Evolutionary conservation across 1,140 invertebrate genomes (phyloP).

Genomic region (Hylaeus anthracinus): DNA sequence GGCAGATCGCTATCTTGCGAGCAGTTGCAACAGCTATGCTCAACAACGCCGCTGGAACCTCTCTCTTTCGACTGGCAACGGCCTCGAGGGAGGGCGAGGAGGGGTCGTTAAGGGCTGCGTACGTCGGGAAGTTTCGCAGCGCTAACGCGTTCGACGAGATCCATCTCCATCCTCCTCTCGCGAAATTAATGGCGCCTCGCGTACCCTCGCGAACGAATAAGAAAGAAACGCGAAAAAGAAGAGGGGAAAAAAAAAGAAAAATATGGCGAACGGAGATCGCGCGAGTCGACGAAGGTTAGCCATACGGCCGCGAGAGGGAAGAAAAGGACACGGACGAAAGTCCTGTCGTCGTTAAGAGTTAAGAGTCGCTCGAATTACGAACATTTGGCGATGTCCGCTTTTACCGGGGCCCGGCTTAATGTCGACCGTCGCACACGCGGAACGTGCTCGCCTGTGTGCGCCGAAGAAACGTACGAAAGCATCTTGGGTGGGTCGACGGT

Average conservation of each 20-base stretch:
- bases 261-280: not conserved
- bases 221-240: not conserved
- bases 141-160: slow-evolving; percentile 27
- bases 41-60: slow-evolving; percentile 29
- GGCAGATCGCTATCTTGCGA: slow-evolving; percentile 52
- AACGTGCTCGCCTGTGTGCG: not conserved
- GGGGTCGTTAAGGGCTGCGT: slow-evolving; percentile 22
- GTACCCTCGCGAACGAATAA: not conserved
- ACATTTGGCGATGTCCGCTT: slow-evolving; percentile 51
- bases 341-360: slow-evolving; percentile 60
- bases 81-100: not conserved
- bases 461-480: slow-evolving; percentile 19
- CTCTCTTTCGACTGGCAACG: not conserved
- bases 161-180: slow-evolving; percentile 4
- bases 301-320: not conserved
- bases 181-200: slow-evolving; percentile 53
- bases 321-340: not conserved
- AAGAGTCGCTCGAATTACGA: slow-evolving; percentile 62
- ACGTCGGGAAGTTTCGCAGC: not conserved
- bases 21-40: slow-evolving; percentile 36
- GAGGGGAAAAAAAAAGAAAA: slow-evolving; percentile 2
- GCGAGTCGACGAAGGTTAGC: slow-evolving; percentile 8
- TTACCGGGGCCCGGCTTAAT: slow-evolving; percentile 45
- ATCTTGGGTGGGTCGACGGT: slow-evolving; percentile 43
- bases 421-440: slow-evolving; percentile 6